Evolutionary conservation across 2,113 vertebrate genomes (phyloP), one percentile per base, ranked within the genome.

Genomic region (Abramis brama): DNA sequence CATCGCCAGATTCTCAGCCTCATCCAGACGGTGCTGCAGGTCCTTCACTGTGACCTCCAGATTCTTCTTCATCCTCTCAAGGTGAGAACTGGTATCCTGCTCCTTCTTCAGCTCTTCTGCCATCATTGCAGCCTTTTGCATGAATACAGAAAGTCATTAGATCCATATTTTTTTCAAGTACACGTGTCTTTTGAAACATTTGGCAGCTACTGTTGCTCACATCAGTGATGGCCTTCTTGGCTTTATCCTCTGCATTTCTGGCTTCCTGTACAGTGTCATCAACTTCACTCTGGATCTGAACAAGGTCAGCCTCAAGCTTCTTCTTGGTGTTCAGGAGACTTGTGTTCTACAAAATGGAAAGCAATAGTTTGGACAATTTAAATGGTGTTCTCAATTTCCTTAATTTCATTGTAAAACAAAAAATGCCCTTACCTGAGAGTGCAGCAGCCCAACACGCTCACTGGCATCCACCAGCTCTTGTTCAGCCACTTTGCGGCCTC

Each of bases 61-160:
- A 95, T 98, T 98, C 95, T 97, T 99, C 95, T 97, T 99, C 97
- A 98, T 98, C 66, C 97, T 91, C 94, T 98, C 97, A 93, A 98
- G 93, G 89, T 98, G 97, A 93, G 95, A 89, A 75, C 94, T 97
- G 79, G 96, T 96, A 84, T 97, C 96, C 92, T 97, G 95, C 89
- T 97, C 96, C 86, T 97, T 97, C 94, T 98, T 97, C 83, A 98
- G 91, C 92, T 97, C 96, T 82, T 98, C 96, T 55, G 95, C 95
- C 94, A 96, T 95, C 95, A 96, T 97, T 83, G 96, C 95, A 92
- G 96, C 96, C 94, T 95, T 50, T 45, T 74, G 21, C 19, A 75
- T 19, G 6, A 71, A 64, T 30, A 25, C 0, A 64, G 3, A 45
- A 15, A 2, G 10, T 21, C 11, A 79, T 43, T 52, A 21, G 5